A percentile compares a stretch with the other conserved stretches of the same genome.
These are phyloP conservation scores for Pungitius pungitius DNA, from an alignment of 2,113 vertebrate species.

Conservation along the genomic window DNA sequence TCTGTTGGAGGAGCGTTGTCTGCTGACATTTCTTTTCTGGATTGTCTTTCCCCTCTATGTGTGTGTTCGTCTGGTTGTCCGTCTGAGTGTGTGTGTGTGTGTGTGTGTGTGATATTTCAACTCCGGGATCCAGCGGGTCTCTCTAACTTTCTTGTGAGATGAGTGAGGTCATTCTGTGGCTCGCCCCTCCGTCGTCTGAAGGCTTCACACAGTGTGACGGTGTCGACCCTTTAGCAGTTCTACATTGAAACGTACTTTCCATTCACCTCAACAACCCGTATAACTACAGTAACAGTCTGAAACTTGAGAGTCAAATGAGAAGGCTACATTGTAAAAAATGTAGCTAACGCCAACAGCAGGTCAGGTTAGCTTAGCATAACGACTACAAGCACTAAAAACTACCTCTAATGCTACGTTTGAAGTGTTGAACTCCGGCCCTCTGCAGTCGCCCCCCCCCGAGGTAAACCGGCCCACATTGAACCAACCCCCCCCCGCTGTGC, in stretches of 20 bases:
- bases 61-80: neutral
- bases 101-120: conserved; percentile 17
- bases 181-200: too few relatives aligned
- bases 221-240: too few relatives aligned
- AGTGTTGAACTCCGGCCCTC: neutral
- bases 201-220: too few relatives aligned
- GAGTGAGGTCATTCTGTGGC: too few relatives aligned
- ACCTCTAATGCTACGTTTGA: neutral
- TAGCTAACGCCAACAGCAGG: neutral
- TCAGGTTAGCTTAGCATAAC: neutral
- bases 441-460: neutral
- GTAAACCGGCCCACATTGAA: neutral
- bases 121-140: neutral
- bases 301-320: neutral
- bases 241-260: too few relatives aligned
- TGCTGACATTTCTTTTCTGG: conserved; percentile 43
- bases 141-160: too few relatives aligned
- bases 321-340: neutral
- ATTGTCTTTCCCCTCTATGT: neutral
- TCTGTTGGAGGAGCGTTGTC: conserved; percentile 55
- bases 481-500: neutral
- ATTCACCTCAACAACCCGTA: too few relatives aligned
- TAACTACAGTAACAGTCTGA: too few relatives aligned
- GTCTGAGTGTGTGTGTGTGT: conserved; percentile 1
- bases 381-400: too few relatives aligned